Conservation (phyloP, 1,140 invertebrate genomes). For the Pseudomyrmex flavicornis region DNA sequence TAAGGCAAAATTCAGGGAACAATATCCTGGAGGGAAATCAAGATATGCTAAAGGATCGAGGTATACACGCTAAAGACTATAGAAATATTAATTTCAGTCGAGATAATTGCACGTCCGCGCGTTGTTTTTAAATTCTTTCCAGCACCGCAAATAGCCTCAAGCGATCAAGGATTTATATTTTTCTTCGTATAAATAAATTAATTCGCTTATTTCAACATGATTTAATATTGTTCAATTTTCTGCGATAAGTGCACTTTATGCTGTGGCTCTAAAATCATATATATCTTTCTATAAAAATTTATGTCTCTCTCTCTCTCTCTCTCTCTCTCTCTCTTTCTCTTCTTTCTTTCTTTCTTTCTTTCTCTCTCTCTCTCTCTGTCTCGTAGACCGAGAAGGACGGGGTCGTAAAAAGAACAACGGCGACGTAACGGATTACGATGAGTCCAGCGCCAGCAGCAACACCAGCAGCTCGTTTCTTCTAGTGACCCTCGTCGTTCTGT, state of each 20-base stretch:
- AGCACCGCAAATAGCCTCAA: background rate
- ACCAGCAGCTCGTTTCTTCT: conserved; percentile 63
- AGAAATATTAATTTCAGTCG: conserved; percentile 29
- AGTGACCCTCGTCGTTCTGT: conserved; percentile 71
- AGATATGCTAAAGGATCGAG: conserved; percentile 83
- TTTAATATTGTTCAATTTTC: background rate
- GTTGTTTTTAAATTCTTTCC: background rate
- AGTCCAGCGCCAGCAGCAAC: conserved; percentile 73
- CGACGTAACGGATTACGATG: conserved; percentile 78
- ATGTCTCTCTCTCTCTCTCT: too few species aligned
- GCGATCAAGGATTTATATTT: background rate
- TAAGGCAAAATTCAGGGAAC: conserved; percentile 81
- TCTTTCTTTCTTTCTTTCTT: too few species aligned
- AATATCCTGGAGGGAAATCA: conserved; percentile 83
- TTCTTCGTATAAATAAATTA: background rate
- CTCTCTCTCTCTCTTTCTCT: too few species aligned
- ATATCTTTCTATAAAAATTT: background rate
- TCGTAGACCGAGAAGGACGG: conserved; percentile 79
- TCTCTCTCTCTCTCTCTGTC: too few species aligned
- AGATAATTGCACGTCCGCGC: background rate
- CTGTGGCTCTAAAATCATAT: background rate
- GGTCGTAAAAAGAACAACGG: conserved; percentile 78
- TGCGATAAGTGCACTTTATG: background rate
- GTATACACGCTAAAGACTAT: conserved; percentile 68
- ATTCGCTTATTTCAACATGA: background rate